A percentile compares a stretch with the other conserved stretches of the same genome.
These are phyloP conservation scores for Trileptium ribeirensis DNA, from an alignment of 2,888 invertebrate species.

Conservation along the genomic window DNA sequence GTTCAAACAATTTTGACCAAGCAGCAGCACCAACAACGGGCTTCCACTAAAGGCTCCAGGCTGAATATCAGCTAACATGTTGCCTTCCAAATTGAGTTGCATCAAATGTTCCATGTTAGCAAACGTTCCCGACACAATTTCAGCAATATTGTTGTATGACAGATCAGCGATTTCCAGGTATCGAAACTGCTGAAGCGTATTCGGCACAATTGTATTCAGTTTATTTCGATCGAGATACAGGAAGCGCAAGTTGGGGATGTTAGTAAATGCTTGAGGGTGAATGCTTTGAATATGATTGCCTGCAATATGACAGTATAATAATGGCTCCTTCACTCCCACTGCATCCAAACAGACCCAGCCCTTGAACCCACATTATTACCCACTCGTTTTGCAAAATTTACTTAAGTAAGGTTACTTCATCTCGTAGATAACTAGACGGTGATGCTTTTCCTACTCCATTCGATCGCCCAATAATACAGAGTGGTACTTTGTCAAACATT, in stretches of 20 bases:
- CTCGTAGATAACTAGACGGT: no score
- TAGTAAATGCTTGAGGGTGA: constrained; percentile 44
- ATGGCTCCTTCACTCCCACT: no score
- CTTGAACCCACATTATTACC: no score
- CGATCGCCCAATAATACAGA: no score
- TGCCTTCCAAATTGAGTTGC: constrained; percentile 49
- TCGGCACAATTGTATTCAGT: constrained; percentile 57
- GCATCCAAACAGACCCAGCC: no score
- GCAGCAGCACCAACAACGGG: constrained; percentile 48
- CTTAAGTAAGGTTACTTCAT: no score
- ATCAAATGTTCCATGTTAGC: constrained; percentile 46
- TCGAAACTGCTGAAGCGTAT: constrained; percentile 63
- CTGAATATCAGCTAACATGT: constrained; percentile 43
- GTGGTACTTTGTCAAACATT: no score
- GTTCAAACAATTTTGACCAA: constrained; percentile 48
- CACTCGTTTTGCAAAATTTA: no score
- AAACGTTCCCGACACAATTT: constrained; percentile 12
- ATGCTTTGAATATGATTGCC: constrained; percentile 47
- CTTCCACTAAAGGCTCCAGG: constrained; percentile 48
- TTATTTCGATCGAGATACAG: constrained; percentile 49
- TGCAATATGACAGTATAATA: no score
- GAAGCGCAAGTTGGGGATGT: constrained; percentile 38
- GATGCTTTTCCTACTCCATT: no score
- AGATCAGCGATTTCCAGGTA: constrained; percentile 44
- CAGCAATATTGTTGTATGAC: constrained; percentile 45